Base-by-base conservation (phyloP, 2,888 invertebrate species). In the Caenorhabditis uteleia region DNA sequence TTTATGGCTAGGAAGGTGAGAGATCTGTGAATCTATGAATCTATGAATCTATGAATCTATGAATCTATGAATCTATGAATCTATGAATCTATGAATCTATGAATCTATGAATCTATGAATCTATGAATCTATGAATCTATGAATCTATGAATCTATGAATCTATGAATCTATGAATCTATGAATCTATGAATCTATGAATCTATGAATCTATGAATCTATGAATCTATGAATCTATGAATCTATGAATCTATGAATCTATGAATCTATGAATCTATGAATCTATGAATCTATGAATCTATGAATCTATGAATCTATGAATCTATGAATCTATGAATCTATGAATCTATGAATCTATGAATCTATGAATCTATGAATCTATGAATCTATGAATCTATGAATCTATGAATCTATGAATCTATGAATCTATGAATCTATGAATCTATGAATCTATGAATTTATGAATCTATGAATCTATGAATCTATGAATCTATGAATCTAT, bases 1-100 rank as follows among this genome's bases (percentile, higher is more conserved):
- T 71, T 39, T 42, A 36, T 51, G n/a, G 54, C 38, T 5, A 31
- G 42, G 16, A 44, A 50, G 29, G 65, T 65, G 12, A 33, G 33
- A 10, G 23, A 4, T 10, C 8, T 42, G 14, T n/a, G 21, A 1
- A n/a, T 26, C 1, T 8, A 1, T 33, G n/a, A 14, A 7, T 2
- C 20, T 38, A 12, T 34, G 5, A 1, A 36, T 45, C 21, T 38
- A n/a, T n/a, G n/a, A n/a, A n/a, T n/a, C n/a, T n/a, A n/a, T n/a
- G n/a, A n/a, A 4, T 10, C 8, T 42, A 10, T n/a, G 21, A 1
- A n/a, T 26, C 1, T 8, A 1, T 33, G n/a, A 14, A 7, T 2
- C 20, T 38, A 12, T 34, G 5, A 1, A 36, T 45, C 21, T 38
- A n/a, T n/a, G n/a, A n/a, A 4, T 10, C 8, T 42, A 10, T n/a